These are phyloP conservation scores for Polia nebulosa DNA, from an alignment of 2,888 invertebrate species.

Conservation along the genomic window DNA sequence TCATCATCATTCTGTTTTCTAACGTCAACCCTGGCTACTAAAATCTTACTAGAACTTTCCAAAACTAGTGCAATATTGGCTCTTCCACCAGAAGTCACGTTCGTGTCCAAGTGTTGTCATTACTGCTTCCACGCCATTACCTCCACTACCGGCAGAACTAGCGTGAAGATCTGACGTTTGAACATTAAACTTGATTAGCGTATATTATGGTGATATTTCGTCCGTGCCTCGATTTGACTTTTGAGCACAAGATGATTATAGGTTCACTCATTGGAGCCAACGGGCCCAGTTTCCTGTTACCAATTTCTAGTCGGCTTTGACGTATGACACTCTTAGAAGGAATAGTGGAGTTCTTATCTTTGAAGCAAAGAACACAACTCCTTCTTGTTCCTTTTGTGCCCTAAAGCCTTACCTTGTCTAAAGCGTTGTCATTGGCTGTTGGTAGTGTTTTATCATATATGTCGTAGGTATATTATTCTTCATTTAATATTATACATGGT, in stretches of 20 bases:
- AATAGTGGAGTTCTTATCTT: too few relatives aligned
- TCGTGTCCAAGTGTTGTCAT: conserved; percentile 35
- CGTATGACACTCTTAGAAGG: background rate
- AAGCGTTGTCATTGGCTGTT: too few relatives aligned
- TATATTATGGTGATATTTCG: conserved; percentile 46
- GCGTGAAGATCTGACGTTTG: conserved; percentile 25
- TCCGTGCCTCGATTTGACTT: conserved; percentile 12
- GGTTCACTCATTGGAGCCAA: background rate
- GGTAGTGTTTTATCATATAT: too few relatives aligned
- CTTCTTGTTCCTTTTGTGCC: too few relatives aligned
- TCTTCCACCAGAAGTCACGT: conserved; percentile 34
- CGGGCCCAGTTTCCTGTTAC: background rate
- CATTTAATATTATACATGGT: too few relatives aligned
- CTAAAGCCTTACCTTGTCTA: too few relatives aligned
- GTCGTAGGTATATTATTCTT: too few relatives aligned
- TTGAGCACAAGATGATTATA: background rate
- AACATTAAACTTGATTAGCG: conserved; percentile 34
- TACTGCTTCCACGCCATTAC: conserved; percentile 37
- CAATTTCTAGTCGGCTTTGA: background rate
- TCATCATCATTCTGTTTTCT: background rate
- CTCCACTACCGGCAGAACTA: conserved; percentile 24
- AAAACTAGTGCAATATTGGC: background rate
- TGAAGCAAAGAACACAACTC: too few relatives aligned
- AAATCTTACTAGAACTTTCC: conserved; percentile 10
- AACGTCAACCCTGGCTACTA: background rate